Evolutionary conservation across 1,140 invertebrate species (phyloP).

Genomic region (Calephelis virginiensis): DNA sequence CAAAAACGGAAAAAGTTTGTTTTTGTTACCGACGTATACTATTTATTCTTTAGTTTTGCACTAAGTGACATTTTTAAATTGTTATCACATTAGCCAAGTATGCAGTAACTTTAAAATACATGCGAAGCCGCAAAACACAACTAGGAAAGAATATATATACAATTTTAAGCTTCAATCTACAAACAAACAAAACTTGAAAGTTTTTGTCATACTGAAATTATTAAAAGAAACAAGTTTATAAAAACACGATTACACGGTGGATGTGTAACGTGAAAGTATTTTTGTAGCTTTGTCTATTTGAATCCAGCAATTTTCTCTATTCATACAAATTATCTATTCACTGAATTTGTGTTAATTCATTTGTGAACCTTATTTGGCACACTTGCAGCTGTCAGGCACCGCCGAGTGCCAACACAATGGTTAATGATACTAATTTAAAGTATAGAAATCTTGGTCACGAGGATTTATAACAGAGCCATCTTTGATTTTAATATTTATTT

Average conservation of each 20-base stretch:
- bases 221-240: slow-evolving; percentile 7
- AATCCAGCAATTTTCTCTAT: slow-evolving; percentile 25
- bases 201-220: background rate
- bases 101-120: too few species aligned
- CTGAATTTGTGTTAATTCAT: slow-evolving; percentile 41
- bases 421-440: slow-evolving; percentile 49
- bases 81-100: too few species aligned
- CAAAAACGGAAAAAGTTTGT: too few species aligned
- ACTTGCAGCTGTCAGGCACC: slow-evolving; percentile 31
- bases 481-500: too few species aligned
- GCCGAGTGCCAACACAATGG: slow-evolving; percentile 27
- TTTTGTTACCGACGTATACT: too few species aligned
- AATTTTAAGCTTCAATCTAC: background rate
- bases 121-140: too few species aligned
- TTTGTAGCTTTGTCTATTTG: slow-evolving; percentile 20
- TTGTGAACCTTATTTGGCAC: slow-evolving; percentile 45
- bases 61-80: too few species aligned
- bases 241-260: slow-evolving; percentile 6
- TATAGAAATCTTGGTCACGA: slow-evolving; percentile 21
- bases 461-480: background rate
- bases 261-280: slow-evolving; percentile 21
- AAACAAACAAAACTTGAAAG: background rate
- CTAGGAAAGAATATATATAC: background rate
- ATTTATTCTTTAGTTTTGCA: too few species aligned
- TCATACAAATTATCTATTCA: slow-evolving; percentile 41